A percentile compares a stretch with the other conserved stretches of the same genome.
phyloP scores from a whole-genome alignment of 2,113 vertebrate genomes.

The Barbus barbus region DNA sequence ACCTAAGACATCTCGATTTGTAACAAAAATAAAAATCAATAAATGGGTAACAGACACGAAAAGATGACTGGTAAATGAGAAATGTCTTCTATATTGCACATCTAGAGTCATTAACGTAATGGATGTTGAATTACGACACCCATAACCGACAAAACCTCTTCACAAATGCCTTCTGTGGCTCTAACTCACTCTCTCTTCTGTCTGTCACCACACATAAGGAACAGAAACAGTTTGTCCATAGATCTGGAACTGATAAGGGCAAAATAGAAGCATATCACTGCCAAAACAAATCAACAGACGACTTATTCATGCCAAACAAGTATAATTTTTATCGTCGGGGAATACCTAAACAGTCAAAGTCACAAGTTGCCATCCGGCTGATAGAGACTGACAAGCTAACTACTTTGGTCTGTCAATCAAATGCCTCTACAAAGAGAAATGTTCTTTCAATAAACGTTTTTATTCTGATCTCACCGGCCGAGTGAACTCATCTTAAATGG shows the following conservation, averaged over 20 bases:
- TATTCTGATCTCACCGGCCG: not conserved
- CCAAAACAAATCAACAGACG: slow-evolving; percentile 4
- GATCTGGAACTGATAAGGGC: slow-evolving; percentile 28
- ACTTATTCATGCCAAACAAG: slow-evolving; percentile 37
- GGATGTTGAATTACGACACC: slow-evolving; percentile 12
- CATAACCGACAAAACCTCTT: slow-evolving; percentile 13
- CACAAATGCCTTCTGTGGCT: not conserved
- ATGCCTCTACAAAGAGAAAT: not conserved
- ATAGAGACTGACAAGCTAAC: slow-evolving; percentile 26
- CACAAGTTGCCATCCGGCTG: not conserved
- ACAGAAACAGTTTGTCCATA: slow-evolving; percentile 8
- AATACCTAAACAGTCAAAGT: slow-evolving; percentile 24
- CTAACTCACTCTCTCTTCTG: not conserved
- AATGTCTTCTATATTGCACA: slow-evolving; percentile 10
- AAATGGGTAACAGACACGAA: slow-evolving; percentile 16
- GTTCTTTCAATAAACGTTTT: not conserved
- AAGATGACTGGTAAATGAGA: slow-evolving; percentile 12
- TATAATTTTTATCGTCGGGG: not conserved
- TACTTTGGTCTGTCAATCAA: slow-evolving; percentile 41
- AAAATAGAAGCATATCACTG: slow-evolving; percentile 21
- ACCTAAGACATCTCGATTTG: not conserved
- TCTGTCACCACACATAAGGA: slow-evolving; percentile 2
- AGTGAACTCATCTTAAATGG: not conserved
- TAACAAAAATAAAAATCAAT: slow-evolving; percentile 33
- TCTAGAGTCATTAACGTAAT: slow-evolving; percentile 26